These are phyloP conservation scores for Lasioglossum calceatum DNA, from an alignment of 2,888 invertebrate genomes.

Conservation along the genomic window DNA sequence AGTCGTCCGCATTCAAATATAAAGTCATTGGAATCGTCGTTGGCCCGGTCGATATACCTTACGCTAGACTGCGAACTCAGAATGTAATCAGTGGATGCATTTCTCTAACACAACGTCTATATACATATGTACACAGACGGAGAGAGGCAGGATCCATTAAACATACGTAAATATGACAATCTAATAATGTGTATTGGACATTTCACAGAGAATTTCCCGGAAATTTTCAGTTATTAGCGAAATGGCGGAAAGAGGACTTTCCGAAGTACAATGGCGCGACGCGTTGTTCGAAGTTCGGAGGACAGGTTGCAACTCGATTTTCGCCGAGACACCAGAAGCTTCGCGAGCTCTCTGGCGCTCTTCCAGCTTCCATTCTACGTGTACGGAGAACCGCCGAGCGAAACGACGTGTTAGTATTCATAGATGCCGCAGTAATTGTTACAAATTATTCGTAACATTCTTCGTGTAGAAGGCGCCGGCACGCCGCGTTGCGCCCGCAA, in stretches of 20 bases:
- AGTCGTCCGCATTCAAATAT: not conserved
- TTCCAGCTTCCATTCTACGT: not conserved
- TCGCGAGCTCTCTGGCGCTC: not conserved
- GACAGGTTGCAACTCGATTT: not conserved
- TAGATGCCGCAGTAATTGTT: constrained; percentile 68
- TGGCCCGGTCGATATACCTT: not conserved
- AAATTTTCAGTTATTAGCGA: not conserved
- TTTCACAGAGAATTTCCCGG: not conserved
- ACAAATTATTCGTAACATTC: constrained; percentile 60
- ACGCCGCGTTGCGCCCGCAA: not conserved
- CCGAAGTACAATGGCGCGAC: not conserved
- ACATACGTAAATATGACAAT: not conserved
- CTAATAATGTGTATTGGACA: not conserved
- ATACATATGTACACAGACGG: not conserved
- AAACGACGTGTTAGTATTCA: constrained; percentile 58
- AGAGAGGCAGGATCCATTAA: not conserved
- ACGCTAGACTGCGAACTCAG: not conserved
- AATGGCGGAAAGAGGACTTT: not conserved
- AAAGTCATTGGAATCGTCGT: constrained; percentile 2
- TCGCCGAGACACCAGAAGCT: not conserved
- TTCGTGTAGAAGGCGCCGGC: not conserved
- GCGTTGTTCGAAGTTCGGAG: not conserved
- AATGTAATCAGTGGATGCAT: constrained; percentile 1
- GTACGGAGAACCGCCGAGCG: not conserved
- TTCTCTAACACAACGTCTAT: not conserved